Evolutionary conservation across 2,888 invertebrate genomes (phyloP), one percentile per base, ranked within the genome.

Genomic region (Gymnoscelis rufifasciata): DNA sequence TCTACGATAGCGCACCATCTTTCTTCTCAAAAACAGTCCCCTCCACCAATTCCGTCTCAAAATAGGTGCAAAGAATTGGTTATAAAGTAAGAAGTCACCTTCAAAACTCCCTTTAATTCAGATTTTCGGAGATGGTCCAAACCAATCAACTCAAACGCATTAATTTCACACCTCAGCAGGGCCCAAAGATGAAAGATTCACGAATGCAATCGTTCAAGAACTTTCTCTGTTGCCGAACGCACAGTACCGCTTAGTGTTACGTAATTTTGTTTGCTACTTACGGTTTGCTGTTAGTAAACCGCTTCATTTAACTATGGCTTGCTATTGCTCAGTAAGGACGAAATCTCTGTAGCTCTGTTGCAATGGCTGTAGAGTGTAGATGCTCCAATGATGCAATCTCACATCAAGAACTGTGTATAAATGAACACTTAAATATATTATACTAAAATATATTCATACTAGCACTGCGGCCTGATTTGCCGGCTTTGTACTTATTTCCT

Each of bases 221-320:
- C 84, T 86, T 83, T 86, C 86, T 79, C 83, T 70, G 58, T 49
- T 50, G 60, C 54, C 55, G 56, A 56, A 53, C 59, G 59, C 51
- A 58, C 59, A 37, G 50, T 51, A 40, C 54, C 52, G 51, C 49
- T 53, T 53, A 53, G 40, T 46, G 52, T 72, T 71, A 67, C 57
- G 65, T 62, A 72, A 71, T 59, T 61, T 58, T 58, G 62, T 59
- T 57, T 57, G 49, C 47, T 62, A 59, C 52, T 35, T 56, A 38
- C 43, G 45, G 49, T 56, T 48, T 43, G 53, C 51, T 55, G 58
- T 67, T 60, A 60, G 64, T 65, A 63, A 62, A 62, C 60, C 60
- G 54, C 52, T 64, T 35, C 64, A 66, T 66, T 71, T 67, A 19
- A 60, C 60, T 60, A 10, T 35, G 15, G 7, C 43, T 36, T 45